These are phyloP conservation scores for Camponotus fellah DNA, from an alignment of 2,888 invertebrate species.

Conservation along the genomic window DNA sequence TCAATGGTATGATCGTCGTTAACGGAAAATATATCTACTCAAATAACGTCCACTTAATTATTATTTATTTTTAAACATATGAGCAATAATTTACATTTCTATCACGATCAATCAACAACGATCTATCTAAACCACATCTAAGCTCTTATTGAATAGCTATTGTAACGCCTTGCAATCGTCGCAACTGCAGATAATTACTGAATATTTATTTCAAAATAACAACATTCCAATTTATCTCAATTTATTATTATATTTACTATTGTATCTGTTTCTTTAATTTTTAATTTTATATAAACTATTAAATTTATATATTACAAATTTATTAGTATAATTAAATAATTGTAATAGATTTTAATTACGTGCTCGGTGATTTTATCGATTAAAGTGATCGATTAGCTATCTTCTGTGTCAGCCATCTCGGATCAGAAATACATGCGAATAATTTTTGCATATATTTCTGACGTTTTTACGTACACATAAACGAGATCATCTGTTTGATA, in stretches of 20 bases:
- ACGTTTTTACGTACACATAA: neutral
- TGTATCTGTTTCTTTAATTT: neutral
- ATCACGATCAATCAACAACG: constrained; percentile 20
- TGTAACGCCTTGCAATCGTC: neutral
- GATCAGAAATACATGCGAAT: constrained; percentile 9
- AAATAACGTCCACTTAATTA: constrained; percentile 18
- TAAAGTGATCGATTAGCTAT: neutral
- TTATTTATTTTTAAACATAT: constrained; percentile 30
- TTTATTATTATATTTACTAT: neutral
- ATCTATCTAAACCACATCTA: constrained; percentile 28
- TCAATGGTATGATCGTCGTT: constrained; percentile 29
- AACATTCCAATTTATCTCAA: neutral
- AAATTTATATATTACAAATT: constrained; percentile 24
- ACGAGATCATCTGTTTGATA: neutral
- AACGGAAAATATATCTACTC: constrained; percentile 7
- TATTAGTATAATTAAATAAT: neutral
- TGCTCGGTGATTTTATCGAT: neutral
- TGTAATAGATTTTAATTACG: constrained; percentile 1
- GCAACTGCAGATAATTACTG: constrained; percentile 24
- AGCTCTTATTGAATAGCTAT: neutral
- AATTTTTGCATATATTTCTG: neutral
- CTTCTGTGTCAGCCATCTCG: neutral
- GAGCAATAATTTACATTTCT: constrained; percentile 19
- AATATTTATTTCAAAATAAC: neutral
- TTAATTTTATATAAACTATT: neutral